Evolutionary conservation across 2,888 invertebrate species (phyloP).

Genomic region (Rhingia campestris): DNA sequence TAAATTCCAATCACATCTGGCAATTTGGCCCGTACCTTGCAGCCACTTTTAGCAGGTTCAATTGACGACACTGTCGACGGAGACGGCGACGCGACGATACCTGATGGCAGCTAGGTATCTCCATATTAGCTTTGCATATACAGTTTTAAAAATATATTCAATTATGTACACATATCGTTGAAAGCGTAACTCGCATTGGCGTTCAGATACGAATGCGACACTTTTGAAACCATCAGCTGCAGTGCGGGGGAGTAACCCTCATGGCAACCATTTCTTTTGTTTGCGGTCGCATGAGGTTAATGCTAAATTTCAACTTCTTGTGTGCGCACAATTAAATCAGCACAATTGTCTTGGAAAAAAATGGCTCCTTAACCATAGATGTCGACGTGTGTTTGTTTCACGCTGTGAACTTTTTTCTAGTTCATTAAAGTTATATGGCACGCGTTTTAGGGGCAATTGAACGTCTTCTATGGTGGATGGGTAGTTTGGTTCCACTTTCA

Average conservation of each 20-base stretch:
- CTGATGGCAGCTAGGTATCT: neutral
- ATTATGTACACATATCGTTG: slow-evolving; percentile 48
- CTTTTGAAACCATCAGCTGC: slow-evolving; percentile 17
- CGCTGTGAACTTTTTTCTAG: slow-evolving; percentile 11
- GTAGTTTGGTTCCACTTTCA: neutral
- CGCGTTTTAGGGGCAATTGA: slow-evolving; percentile 38
- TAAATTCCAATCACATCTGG: slow-evolving; percentile 70
- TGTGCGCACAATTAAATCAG: slow-evolving; percentile 55
- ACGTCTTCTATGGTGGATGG: slow-evolving; percentile 20
- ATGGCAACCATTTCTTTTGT: slow-evolving; percentile 7
- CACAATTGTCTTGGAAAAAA: slow-evolving; percentile 49
- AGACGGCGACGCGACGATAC: neutral
- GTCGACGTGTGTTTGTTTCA: neutral
- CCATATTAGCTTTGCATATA: slow-evolving; percentile 6
- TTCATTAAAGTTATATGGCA: slow-evolving; percentile 21
- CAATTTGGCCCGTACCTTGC: slow-evolving; percentile 59
- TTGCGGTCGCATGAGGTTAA: slow-evolving; percentile 42
- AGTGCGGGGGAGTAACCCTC: neutral
- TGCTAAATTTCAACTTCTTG: slow-evolving; percentile 15
- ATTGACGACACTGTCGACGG: neutral
- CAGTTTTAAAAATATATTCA: slow-evolving; percentile 38
- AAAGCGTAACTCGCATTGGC: slow-evolving; percentile 37
- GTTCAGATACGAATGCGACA: slow-evolving; percentile 6
- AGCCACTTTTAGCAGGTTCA: slow-evolving; percentile 32
- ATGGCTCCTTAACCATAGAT: slow-evolving; percentile 7